Evolutionary conservation across 2,797 vertebrate genomes (phyloP), one percentile per base, ranked within the genome.

Genomic region (Tachyglossus aculeatus): DNA sequence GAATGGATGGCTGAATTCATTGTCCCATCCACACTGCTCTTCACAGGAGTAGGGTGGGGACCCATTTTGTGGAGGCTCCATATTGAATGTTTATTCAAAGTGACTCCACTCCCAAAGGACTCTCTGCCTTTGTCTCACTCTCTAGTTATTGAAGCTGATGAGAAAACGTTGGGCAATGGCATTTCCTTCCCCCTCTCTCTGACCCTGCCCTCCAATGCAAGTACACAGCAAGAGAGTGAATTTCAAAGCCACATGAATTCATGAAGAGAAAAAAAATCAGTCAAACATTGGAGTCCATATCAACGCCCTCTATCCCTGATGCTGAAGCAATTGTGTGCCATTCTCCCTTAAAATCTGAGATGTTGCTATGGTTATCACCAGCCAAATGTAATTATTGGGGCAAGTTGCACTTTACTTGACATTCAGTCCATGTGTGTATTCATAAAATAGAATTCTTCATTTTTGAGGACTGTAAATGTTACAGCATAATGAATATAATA

Each of bases 291-390:
- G 43, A 64, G 78, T 74, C 55, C 69, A 25, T 53, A 61, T 81
- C 73, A 84, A 80, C 64, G 78, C 77, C 67, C 55, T 64, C 76
- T 41, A 65, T 75, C 71, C 59, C 74, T 32, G 37, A 57, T 84
- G 79, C 81, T 21, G 52, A 73, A 56, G 68, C 47, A 44, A 82
- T 82, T 85, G 73, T 71, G 45, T 77, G 78, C 70, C 71, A 71
- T 77, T 75, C 75, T 75, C 66, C 29, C 51, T 63, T 33, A 24
- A 52, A 82, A 82, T 82, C 76, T 79, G 80, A 71, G 32, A 38
- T 71, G 82, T 90, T 91, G 85, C 90, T 85, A 87, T 86, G 89
- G 87, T 89, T 88, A 88, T 90, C 77, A 54, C 69, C 74, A 82
- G 62, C 78, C 76, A 85, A 84, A 71, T 84, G 75, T 78, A 90